Evolutionary conservation across 2,888 invertebrate species (phyloP).

Genomic region (Conchocele bisecta): DNA sequence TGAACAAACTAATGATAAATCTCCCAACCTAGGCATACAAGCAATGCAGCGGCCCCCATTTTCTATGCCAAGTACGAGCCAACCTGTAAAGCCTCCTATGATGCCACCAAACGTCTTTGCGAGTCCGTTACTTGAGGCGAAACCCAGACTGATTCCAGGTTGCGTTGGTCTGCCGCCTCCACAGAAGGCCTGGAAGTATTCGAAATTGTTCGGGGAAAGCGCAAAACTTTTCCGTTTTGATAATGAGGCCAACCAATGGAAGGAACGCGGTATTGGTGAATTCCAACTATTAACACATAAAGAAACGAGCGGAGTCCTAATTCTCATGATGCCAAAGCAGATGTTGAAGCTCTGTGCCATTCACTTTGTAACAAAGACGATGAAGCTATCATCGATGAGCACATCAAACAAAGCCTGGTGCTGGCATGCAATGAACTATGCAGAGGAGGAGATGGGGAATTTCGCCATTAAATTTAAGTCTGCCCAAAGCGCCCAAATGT

Average conservation of each 20-base stretch:
- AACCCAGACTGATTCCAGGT: slow-evolving; percentile 53
- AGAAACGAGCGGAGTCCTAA: slow-evolving; percentile 86
- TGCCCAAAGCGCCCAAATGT: slow-evolving; percentile 88
- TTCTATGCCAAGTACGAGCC: slow-evolving; percentile 10
- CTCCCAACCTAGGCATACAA: too few relatives aligned
- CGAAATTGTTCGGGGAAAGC: slow-evolving; percentile 90
- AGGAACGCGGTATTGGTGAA: slow-evolving; percentile 93
- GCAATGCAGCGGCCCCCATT: slow-evolving; percentile 29
- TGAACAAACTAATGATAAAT: too few relatives aligned
- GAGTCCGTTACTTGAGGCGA: slow-evolving; percentile 37
- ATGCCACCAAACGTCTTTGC: slow-evolving; percentile 65
- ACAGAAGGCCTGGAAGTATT: slow-evolving; percentile 17
- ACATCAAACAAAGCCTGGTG: slow-evolving; percentile 85
- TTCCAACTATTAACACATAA: slow-evolving; percentile 88
- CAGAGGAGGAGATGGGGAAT: slow-evolving; percentile 91
- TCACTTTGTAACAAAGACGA: slow-evolving; percentile 90
- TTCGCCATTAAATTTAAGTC: slow-evolving; percentile 93
- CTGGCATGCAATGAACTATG: slow-evolving; percentile 87
- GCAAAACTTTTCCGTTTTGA: slow-evolving; percentile 92
- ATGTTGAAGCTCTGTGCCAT: slow-evolving; percentile 96
- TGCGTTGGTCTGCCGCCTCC: too few relatives aligned
- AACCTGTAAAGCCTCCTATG: slow-evolving; percentile 34
- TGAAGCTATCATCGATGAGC: slow-evolving; percentile 88
- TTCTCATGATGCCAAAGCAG: slow-evolving; percentile 95
- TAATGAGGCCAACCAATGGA: slow-evolving; percentile 92